These are phyloP conservation scores for Tangara arthus DNA, from an alignment of 2,797 vertebrate genomes.

Conservation along the genomic window DNA sequence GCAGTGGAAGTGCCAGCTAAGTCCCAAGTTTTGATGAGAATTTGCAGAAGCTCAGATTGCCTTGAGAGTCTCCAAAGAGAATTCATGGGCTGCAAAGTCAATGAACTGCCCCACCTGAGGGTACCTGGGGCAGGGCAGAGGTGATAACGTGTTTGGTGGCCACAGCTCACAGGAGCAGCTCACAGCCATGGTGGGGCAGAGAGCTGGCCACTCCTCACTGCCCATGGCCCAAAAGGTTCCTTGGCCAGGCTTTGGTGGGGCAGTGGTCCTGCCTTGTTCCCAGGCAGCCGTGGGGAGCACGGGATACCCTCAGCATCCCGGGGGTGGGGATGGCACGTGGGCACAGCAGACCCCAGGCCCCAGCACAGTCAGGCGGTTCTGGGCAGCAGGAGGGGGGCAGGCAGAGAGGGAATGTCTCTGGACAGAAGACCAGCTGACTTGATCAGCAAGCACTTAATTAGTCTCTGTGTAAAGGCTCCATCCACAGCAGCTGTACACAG, in stretches of 20 bases:
- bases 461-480: neutral
- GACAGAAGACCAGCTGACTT: neutral
- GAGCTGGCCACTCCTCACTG: accelerated
- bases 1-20: neutral
- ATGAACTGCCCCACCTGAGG: neutral
- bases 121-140: accelerated
- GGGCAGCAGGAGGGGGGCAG: neutral
- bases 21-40: neutral
- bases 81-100: neutral
- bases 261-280: neutral
- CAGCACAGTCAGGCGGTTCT: accelerated
- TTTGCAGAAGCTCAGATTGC: neutral
- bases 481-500: neutral
- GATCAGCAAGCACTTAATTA: neutral
- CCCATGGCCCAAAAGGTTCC: accelerated
- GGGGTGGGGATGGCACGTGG: neutral
- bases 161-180: neutral
- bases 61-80: neutral
- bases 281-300: accelerated
- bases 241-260: neutral
- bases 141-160: accelerated
- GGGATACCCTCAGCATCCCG: accelerated
- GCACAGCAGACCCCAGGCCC: neutral
- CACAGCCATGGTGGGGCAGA: accelerated
- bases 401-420: neutral